phyloP scores from a whole-genome alignment of 2,888 invertebrate species.

The Cephus rjabovi region DNA sequence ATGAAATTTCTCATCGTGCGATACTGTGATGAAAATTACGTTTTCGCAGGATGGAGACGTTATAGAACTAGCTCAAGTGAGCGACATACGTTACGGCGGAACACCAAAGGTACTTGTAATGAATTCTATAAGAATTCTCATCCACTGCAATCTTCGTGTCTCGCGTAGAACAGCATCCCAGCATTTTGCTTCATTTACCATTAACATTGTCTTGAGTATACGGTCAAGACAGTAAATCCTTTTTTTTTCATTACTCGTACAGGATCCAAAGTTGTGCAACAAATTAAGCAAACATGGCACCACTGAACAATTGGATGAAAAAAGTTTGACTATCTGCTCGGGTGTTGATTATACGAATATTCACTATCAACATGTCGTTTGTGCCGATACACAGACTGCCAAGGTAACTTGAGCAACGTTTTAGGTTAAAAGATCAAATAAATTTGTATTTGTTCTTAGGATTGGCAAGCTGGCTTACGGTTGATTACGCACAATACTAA shows the following conservation, averaged over 20 bases:
- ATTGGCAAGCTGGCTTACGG: slow-evolving; percentile 89
- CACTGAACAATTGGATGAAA: slow-evolving; percentile 65
- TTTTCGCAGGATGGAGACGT: slow-evolving; percentile 60
- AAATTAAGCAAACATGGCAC: slow-evolving; percentile 63
- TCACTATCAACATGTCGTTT: slow-evolving; percentile 71
- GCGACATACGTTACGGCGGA: slow-evolving; percentile 64
- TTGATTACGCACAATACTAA: slow-evolving; percentile 93
- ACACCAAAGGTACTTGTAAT: slow-evolving; percentile 52
- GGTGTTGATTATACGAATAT: slow-evolving; percentile 74
- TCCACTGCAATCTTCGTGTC: neutral
- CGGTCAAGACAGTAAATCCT: neutral
- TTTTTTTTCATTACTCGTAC: slow-evolving; percentile 7
- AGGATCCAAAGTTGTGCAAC: slow-evolving; percentile 65
- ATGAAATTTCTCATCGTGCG: neutral
- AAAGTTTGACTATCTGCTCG: slow-evolving; percentile 72
- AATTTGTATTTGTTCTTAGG: slow-evolving; percentile 71
- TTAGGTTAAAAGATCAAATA: neutral
- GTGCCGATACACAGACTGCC: slow-evolving; percentile 69
- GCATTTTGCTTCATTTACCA: neutral
- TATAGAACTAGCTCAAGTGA: slow-evolving; percentile 62
- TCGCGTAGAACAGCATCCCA: neutral
- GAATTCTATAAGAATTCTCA: neutral
- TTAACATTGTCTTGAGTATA: neutral
- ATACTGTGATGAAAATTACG: no score
- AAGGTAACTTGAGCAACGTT: slow-evolving; percentile 56